Evolutionary conservation across 2,888 invertebrate species (phyloP), one percentile per base, ranked within the genome.

Genomic region (Acleris sparsana): DNA sequence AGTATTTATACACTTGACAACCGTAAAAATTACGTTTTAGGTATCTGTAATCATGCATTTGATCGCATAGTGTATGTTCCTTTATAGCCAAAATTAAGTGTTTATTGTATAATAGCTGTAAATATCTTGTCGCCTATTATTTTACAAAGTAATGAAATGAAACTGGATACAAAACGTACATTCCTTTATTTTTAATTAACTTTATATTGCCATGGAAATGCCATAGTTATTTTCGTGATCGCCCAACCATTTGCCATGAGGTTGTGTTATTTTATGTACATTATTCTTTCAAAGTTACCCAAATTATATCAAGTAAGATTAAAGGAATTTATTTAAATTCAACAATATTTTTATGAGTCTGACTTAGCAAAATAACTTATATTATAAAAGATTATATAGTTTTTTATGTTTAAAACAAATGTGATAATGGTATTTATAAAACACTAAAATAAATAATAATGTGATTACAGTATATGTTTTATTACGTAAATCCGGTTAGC

Each of bases 251-350:
- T 87, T 90, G 91, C 91, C 89, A 88, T 85, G 74, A 78, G 89
- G 90, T 91, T 91, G 91, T 92, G 89, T 91, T 88, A 84, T 80
- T 68, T 83, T 79, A 76, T 88, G 87, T 91, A 90, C 88, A 90
- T 89, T 88, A 83, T 78, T 80, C 70, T 83, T 81, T 43, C 85
- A 75, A 80, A 87, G 91, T 92, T 92, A 91, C 91, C 92, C 85
- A 86, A 87, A 88, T 73, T 72, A 82, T 84, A 81, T 83, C 72
- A 80, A 77, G 81, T 79, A 85, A 83, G 82, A 80, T 80, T 83
- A 79, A 81, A 81, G 84, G 85, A 87, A 87, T 88, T 88, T 89
- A 89, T 89, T 88, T 89, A 87, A 89, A 89, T 89, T 90, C 88
- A 87, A 25, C 62, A 64, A 85, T 77, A 69, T 65, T 67, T 64